phyloP scores from a whole-genome alignment of 37 sponge, comb jelly and placozoan genomes.

The Spongilla lacustris region DNA sequence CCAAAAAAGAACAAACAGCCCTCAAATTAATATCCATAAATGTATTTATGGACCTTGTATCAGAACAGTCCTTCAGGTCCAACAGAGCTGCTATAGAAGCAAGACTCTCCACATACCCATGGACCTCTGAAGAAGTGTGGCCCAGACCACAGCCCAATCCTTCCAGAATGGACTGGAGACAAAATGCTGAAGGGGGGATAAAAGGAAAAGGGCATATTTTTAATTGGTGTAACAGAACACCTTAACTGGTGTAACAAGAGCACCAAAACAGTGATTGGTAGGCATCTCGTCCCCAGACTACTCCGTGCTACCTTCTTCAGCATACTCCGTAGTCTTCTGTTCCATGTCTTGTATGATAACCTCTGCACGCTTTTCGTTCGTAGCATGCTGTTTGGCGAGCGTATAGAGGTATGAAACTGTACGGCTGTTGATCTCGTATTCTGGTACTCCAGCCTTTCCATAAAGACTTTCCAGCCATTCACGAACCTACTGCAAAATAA shows the following conservation, averaged over 20 bases:
- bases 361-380: neutral
- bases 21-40: no score
- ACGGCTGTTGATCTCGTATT: conserved; percentile 62
- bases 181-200: conserved; percentile 33
- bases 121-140: conserved; percentile 18
- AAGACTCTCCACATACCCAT: conserved; percentile 21
- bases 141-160: conserved; percentile 42
- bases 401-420: conserved; percentile 40
- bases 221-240: no score
- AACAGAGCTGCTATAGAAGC: conserved; percentile 39
- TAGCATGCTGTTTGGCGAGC: conserved; percentile 27
- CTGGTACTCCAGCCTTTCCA: conserved; percentile 50
- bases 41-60: conserved; percentile 75
- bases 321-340: conserved; percentile 60
- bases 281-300: neutral
- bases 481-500: conserved; percentile 42
- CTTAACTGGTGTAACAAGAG: no score
- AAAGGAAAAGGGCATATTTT: no score
- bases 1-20: conserved; percentile 8
- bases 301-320: conserved; percentile 44
- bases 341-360: conserved; percentile 29
- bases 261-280: neutral
- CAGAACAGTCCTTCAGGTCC: conserved; percentile 50
- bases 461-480: conserved; percentile 68
- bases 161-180: conserved; percentile 33